These are phyloP conservation scores for Takifugu bimaculatus DNA, from an alignment of 2,113 vertebrate genomes.

Conservation along the genomic window DNA sequence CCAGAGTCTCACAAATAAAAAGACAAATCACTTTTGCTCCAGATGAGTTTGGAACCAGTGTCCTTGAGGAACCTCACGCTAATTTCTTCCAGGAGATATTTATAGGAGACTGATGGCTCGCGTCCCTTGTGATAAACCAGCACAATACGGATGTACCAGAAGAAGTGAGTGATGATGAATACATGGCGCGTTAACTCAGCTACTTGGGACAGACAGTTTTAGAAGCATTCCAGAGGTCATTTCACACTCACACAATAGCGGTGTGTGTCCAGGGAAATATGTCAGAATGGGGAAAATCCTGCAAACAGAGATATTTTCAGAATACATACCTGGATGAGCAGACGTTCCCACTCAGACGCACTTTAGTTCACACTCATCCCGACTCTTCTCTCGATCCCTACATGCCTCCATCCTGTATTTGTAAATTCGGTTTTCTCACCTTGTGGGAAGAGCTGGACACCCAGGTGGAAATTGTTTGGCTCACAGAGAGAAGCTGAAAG, in stretches of 20 bases:
- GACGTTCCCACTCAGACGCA: not conserved
- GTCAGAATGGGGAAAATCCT: conserved; percentile 9
- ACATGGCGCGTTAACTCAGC: conserved; percentile 39
- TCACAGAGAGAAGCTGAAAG: conserved; percentile 64
- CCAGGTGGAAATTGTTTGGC: conserved; percentile 69
- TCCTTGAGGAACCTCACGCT: too few relatives aligned
- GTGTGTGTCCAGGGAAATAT: conserved; percentile 34
- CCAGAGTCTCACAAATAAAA: too few relatives aligned
- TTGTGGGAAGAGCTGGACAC: conserved; percentile 51
- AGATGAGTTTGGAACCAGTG: too few relatives aligned
- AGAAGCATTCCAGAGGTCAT: conserved; percentile 36
- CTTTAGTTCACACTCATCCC: not conserved
- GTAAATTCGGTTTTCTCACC: conserved; percentile 50
- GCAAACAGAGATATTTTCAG: conserved; percentile 29
- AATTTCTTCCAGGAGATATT: too few relatives aligned
- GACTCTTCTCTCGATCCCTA: conserved; percentile 16
- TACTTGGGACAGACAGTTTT: conserved; percentile 34
- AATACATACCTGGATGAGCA: conserved; percentile 1
- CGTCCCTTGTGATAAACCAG: too few relatives aligned
- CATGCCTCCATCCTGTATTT: conserved; percentile 26
- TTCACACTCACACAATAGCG: conserved; percentile 24
- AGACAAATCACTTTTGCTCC: too few relatives aligned
- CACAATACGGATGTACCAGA: conserved; percentile 5
- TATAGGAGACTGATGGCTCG: too few relatives aligned
- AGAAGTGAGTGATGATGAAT: conserved; percentile 39